Conservation (phyloP, 2,888 invertebrate genomes). For the Gisinianus flammeolus region DNA sequence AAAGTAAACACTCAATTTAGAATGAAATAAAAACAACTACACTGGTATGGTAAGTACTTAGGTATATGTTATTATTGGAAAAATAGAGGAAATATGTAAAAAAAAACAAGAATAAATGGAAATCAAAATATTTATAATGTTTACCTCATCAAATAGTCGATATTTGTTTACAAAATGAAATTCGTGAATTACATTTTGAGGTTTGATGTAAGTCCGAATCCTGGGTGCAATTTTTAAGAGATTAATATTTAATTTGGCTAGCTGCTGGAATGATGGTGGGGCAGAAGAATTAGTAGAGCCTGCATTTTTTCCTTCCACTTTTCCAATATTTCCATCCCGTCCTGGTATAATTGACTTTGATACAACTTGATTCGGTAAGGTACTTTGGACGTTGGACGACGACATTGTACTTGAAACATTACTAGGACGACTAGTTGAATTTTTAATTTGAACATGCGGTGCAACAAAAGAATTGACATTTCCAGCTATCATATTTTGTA, state of each 20-base stretch:
- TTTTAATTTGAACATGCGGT: background rate
- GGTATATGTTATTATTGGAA: too few species aligned
- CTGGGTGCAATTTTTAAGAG: slow-evolving; percentile 53
- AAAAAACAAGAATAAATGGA: too few species aligned
- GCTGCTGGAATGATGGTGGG: slow-evolving; percentile 1
- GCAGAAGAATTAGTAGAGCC: background rate
- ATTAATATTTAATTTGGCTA: slow-evolving; percentile 28
- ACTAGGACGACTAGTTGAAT: background rate
- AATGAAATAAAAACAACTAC: too few species aligned
- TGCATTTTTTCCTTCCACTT: too few species aligned
- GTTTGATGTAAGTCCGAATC: slow-evolving; percentile 51
- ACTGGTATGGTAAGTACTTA: too few species aligned
- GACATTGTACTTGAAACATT: background rate
- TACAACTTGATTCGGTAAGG: background rate
- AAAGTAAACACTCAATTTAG: too few species aligned
- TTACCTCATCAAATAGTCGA: slow-evolving; percentile 58
- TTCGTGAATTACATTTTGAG: slow-evolving; percentile 53
- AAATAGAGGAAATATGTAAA: too few species aligned
- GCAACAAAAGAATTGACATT: background rate
- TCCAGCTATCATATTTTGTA: slow-evolving; percentile 53
- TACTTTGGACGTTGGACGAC: background rate
- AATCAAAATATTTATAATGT: too few species aligned
- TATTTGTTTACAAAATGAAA: slow-evolving; percentile 57
- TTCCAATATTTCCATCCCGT: too few species aligned
- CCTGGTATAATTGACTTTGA: too few species aligned